Evolutionary conservation across 2,888 invertebrate genomes (phyloP), one percentile per base, ranked within the genome.

Genomic region (Eupithecia inturbata): DNA sequence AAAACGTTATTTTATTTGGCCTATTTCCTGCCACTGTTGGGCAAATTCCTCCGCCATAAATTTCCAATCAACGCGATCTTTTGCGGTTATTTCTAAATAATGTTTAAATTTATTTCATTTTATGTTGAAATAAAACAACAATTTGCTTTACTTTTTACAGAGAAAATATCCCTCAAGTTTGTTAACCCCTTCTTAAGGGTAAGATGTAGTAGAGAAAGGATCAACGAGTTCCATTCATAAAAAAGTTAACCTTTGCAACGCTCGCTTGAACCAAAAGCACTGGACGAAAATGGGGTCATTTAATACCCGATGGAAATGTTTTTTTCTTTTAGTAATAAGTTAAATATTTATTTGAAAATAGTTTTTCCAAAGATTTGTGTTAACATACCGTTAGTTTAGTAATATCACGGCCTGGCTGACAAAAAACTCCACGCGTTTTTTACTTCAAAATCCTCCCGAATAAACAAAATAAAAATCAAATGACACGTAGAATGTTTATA

Each of bases 401-500:
- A 49, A 22, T n/a, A 3, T 22, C 49, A 6, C 19, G 45, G 19
- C 7, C 9, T 19, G 19, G 45, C 19, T 45, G 19, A 7, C 7
- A n/a, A 14, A 45, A 53, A 53, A n/a, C 0, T 9, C 0, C 6
- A 9, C 6, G n/a, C 5, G 1, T 49, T n/a, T 49, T n/a, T 49
- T 49, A 9, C 10, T 49, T 3, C 4, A 3, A 12, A 10, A 0
- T 9, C 12, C 19, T n/a, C 16, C 1, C 10, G 7, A 16, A 10
- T 33, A 31, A 33, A 67, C 9, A n/a, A 49, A 31, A 45, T 26
- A 67, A 45, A 67, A 67, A 67, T 22, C 33, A 70, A 71, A 71
- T 39, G 57, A 71, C 57, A 53, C 64, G 33, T n/a, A 62, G 36
- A 49, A 62, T 64, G 74, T 73, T 74, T 60, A 73, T 71, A 64